These are phyloP conservation scores for Eudasyphora cyanicolor DNA, from an alignment of 2,888 invertebrate species.

Conservation along the genomic window DNA sequence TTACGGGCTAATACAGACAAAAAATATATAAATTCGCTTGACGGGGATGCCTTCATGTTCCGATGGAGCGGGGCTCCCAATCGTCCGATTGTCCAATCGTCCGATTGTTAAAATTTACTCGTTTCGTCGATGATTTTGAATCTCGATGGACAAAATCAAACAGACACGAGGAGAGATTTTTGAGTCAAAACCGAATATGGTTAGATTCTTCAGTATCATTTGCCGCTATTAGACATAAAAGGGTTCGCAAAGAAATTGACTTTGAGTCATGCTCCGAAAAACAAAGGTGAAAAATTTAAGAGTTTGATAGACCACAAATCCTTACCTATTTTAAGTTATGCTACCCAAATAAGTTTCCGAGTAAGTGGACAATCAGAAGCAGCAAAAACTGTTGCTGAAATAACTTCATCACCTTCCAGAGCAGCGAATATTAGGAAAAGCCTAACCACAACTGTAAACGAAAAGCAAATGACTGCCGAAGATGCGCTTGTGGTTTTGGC, in stretches of 20 bases:
- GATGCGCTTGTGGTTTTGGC: slow-evolving; percentile 31
- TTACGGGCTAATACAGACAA: too few species aligned
- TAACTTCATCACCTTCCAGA: too few species aligned
- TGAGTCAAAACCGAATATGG: neutral
- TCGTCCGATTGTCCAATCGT: too few species aligned
- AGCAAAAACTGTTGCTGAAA: too few species aligned
- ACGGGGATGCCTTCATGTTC: too few species aligned
- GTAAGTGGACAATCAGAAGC: neutral
- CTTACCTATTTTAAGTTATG: too few species aligned
- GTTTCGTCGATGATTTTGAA: too few species aligned
- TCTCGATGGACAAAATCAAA: neutral
- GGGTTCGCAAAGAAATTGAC: neutral
- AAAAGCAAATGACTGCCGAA: slow-evolving; percentile 29
- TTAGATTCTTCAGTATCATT: neutral
- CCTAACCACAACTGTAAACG: neutral
- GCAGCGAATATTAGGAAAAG: too few species aligned
- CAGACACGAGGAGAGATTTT: neutral
- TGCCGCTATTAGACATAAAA: neutral
- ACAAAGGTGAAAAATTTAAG: neutral
- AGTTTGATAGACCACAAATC: too few species aligned
- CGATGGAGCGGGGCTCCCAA: too few species aligned
- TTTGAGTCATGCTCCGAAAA: neutral
- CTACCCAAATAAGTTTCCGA: slow-evolving; percentile 8
- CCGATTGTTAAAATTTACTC: too few species aligned
- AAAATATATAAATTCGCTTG: too few species aligned